Evolutionary conservation across 2,888 invertebrate species (phyloP).

Genomic region (Eupithecia insigniata): DNA sequence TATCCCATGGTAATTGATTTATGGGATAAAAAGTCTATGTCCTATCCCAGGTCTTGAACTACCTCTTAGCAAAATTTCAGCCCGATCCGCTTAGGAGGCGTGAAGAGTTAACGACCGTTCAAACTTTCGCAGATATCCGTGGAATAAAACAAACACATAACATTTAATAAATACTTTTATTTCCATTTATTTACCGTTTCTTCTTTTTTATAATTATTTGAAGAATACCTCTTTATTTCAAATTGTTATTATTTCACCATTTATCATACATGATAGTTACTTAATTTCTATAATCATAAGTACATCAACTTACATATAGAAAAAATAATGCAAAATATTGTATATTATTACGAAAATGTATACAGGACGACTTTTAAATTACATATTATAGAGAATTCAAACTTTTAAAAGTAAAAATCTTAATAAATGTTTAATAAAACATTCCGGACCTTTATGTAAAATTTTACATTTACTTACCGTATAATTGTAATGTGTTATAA

Average conservation of each 20-base stretch:
- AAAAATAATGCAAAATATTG: conserved; percentile 58
- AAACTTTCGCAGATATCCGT: too few species aligned
- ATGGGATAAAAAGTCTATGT: too few species aligned
- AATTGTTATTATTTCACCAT: conserved; percentile 48
- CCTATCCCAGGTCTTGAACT: too few species aligned
- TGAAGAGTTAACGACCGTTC: too few species aligned
- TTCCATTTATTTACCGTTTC: conserved; percentile 56
- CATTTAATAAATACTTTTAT: conserved; percentile 68
- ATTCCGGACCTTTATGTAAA: conserved; percentile 26
- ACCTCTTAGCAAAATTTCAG: too few species aligned
- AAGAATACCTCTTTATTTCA: conserved; percentile 64
- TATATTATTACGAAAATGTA: conserved; percentile 66
- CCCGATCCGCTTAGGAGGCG: too few species aligned
- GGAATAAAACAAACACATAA: conserved; percentile 32
- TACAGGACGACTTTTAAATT: conserved; percentile 60
- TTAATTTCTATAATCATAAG: conserved; percentile 51
- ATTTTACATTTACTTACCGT: conserved; percentile 15
- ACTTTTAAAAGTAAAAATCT: conserved; percentile 31
- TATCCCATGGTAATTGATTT: too few species aligned
- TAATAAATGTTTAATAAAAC: conserved; percentile 26
- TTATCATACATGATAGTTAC: conserved; percentile 47
- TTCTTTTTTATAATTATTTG: conserved; percentile 59
- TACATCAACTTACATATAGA: conserved; percentile 55
- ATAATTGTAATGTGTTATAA: neutral
- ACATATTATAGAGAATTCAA: conserved; percentile 41